These are phyloP conservation scores for Cinara cedri DNA, from an alignment of 2,888 invertebrate genomes.

Conservation along the genomic window DNA sequence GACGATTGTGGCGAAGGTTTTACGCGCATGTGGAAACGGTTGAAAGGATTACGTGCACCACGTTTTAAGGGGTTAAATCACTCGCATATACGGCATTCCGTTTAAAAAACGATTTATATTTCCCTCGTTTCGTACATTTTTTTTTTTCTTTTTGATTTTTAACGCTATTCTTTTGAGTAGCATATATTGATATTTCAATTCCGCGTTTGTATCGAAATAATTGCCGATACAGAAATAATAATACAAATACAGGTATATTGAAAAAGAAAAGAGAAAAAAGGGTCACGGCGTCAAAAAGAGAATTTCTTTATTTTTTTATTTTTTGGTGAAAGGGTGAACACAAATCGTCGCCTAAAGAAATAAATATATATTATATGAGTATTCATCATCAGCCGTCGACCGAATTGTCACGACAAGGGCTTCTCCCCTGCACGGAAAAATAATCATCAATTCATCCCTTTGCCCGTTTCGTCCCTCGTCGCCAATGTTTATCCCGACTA, in stretches of 20 bases:
- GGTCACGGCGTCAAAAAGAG: slow-evolving; percentile 17
- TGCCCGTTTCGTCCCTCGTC: neutral
- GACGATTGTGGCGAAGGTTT: slow-evolving; percentile 54
- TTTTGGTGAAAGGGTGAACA: slow-evolving; percentile 41
- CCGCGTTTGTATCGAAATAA: slow-evolving; percentile 47
- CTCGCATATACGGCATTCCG: slow-evolving; percentile 7
- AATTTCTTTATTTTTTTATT: slow-evolving; percentile 32
- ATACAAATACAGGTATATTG: slow-evolving; percentile 6
- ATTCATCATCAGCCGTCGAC: slow-evolving; percentile 25
- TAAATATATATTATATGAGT: slow-evolving; percentile 29
- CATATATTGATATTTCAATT: slow-evolving; percentile 32
- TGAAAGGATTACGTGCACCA: slow-evolving; percentile 39
- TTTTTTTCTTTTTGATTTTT: neutral
- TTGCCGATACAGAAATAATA: slow-evolving; percentile 21
- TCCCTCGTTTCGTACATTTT: slow-evolving; percentile 32
- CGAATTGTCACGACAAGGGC: slow-evolving; percentile 51
- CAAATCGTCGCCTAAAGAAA: slow-evolving; percentile 38
- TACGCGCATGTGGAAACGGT: slow-evolving; percentile 55
- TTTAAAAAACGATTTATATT: slow-evolving; percentile 50
- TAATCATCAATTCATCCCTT: slow-evolving; percentile 24
- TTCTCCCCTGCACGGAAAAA: slow-evolving; percentile 11
- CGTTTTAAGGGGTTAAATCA: slow-evolving; percentile 51
- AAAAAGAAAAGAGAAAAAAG: slow-evolving; percentile 25
- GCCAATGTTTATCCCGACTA: neutral
- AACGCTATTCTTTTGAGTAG: neutral